Conservation (phyloP, 1,140 invertebrate genomes). For the Ceratina calcarata region DNA sequence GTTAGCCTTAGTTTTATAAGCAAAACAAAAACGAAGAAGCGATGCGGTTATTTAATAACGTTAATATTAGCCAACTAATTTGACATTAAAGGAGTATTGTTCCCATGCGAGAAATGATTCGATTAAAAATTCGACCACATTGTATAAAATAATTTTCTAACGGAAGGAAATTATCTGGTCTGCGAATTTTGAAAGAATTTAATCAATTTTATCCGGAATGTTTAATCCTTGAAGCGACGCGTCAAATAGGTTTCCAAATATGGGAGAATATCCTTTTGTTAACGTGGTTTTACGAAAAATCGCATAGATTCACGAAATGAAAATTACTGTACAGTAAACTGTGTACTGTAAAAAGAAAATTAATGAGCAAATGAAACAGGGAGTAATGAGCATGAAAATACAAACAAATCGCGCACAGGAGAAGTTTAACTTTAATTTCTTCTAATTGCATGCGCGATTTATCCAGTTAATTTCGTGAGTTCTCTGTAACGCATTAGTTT, state of each 20-base stretch:
- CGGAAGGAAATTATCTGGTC: neutral
- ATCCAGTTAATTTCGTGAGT: neutral
- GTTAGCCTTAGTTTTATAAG: neutral
- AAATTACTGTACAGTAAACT: too few relatives aligned
- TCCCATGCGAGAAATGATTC: too few relatives aligned
- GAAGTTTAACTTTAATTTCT: neutral
- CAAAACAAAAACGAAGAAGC: too few relatives aligned
- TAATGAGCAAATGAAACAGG: neutral
- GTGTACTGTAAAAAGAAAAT: neutral
- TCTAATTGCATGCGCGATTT: neutral
- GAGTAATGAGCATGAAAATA: neutral
- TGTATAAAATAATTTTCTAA: neutral
- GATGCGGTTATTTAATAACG: neutral
- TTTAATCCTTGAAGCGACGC: neutral
- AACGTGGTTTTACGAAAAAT: neutral
- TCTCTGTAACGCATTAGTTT: neutral
- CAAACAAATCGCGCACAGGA: neutral
- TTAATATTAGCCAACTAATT: too few relatives aligned
- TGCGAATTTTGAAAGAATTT: neutral
- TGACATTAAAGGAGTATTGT: too few relatives aligned
- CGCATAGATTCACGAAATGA: neutral
- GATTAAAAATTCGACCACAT: too few relatives aligned
- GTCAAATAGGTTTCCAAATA: neutral
- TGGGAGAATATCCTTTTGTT: neutral
- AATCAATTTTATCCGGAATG: neutral